Evolutionary conservation across 2,888 invertebrate genomes (phyloP).

Genomic region (Coelinius sp.): DNA sequence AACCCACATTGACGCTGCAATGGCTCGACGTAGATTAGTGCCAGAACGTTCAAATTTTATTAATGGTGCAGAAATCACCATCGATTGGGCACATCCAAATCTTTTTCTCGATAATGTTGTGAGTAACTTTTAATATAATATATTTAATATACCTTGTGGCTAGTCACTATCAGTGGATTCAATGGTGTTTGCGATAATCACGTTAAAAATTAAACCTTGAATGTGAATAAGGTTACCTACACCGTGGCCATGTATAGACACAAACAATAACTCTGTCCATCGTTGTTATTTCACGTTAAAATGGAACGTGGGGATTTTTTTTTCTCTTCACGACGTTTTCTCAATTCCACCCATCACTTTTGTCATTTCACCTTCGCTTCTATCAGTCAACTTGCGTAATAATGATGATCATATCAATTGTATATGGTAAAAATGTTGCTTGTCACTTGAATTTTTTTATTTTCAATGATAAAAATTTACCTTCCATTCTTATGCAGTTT

Average conservation of each 20-base stretch:
- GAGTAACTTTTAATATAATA: constrained; percentile 40
- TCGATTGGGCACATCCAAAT: constrained; percentile 66
- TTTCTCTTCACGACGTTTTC: constrained; percentile 29
- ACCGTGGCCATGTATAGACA: constrained; percentile 40
- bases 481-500: constrained; percentile 17
- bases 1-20: constrained; percentile 78
- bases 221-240: constrained; percentile 8
- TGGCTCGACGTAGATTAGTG: constrained; percentile 74
- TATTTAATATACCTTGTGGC: not conserved
- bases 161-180: constrained; percentile 25
- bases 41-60: constrained; percentile 65
- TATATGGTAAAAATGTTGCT: not conserved
- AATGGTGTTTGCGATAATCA: constrained; percentile 42
- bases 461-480: not conserved
- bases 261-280: constrained; percentile 61
- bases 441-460: not conserved
- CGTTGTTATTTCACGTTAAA: constrained; percentile 59
- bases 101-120: constrained; percentile 59
- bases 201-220: constrained; percentile 30
- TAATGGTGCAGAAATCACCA: constrained; percentile 53
- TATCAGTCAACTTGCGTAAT: not conserved
- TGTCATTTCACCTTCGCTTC: not conserved
- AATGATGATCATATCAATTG: not conserved
- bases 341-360: not conserved
- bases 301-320: constrained; percentile 68